These are phyloP conservation scores for Zaprionus tsacasi DNA, from an alignment of 1,140 invertebrate species.

Conservation along the genomic window DNA sequence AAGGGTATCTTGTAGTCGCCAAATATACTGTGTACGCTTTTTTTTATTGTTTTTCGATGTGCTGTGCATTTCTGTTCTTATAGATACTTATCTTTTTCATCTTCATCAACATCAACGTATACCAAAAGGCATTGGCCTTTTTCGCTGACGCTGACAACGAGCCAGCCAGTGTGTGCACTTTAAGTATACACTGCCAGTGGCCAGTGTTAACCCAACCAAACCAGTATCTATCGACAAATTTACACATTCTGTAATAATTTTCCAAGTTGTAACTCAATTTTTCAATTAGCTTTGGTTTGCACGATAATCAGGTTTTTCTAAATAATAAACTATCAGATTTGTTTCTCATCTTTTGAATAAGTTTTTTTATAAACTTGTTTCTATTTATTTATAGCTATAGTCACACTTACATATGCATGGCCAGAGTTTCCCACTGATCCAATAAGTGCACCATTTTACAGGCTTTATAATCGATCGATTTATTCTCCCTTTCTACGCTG, in stretches of 20 bases:
- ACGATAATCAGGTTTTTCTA: not conserved
- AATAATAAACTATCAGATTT: not conserved
- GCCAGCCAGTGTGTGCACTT: not conserved
- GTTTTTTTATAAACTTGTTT: not conserved
- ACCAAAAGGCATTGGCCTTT: not conserved
- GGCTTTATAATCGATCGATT: not conserved
- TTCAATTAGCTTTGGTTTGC: conserved; percentile 4
- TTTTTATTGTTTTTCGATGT: conserved; percentile 3
- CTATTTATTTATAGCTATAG: not conserved
- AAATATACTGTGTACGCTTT: not conserved
- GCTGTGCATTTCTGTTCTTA: not conserved
- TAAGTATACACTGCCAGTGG: not conserved
- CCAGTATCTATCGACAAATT: conserved; percentile 19
- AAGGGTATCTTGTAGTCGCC: not conserved
- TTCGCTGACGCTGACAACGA: not conserved
- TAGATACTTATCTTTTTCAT: not conserved
- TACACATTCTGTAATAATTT: conserved; percentile 2
- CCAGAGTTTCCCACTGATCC: conserved; percentile 69
- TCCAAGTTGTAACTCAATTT: conserved; percentile 5
- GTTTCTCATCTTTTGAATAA: not conserved
- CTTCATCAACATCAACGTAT: not conserved
- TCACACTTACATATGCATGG: conserved; percentile 69
- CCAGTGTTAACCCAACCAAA: conserved; percentile 21
- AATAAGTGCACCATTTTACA: conserved; percentile 53
- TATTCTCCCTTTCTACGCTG: not conserved